Conservation (phyloP, 2,888 invertebrate species). For the Leptopterna dolabrata region DNA sequence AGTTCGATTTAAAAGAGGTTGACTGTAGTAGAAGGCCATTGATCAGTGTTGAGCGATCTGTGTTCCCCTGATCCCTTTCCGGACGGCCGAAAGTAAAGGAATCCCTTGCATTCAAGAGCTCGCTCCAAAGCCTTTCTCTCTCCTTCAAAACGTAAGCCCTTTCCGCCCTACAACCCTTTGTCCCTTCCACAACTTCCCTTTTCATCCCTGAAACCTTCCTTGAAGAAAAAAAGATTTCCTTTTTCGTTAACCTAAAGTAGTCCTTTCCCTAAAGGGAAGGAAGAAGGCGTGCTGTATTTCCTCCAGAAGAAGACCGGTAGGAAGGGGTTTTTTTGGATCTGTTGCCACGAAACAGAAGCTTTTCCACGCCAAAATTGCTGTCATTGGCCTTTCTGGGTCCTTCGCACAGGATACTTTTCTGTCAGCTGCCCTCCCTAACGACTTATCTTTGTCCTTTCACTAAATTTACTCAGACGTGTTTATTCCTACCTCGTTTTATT, state of each 20-base stretch:
- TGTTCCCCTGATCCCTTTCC: neutral
- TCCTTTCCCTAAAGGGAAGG: neutral
- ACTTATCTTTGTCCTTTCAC: neutral
- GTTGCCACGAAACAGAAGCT: slow-evolving; percentile 23
- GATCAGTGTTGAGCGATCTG: neutral
- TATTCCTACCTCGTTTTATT: no score
- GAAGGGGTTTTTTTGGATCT: neutral
- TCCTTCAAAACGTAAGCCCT: neutral
- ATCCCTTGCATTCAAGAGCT: neutral
- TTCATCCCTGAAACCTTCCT: neutral
- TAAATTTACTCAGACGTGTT: no score
- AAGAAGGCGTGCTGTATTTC: neutral
- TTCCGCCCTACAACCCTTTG: neutral
- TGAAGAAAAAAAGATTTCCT: neutral
- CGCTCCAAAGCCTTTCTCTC: neutral
- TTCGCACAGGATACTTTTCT: neutral
- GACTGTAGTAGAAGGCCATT: neutral
- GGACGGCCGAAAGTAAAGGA: neutral
- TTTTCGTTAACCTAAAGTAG: neutral
- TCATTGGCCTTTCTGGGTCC: slow-evolving; percentile 9
- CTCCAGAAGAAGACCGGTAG: neutral
- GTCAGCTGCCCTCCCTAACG: neutral
- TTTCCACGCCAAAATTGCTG: slow-evolving; percentile 6
- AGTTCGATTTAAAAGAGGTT: neutral
- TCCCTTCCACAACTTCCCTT: neutral